Evolutionary conservation across 2,113 vertebrate species (phyloP), one percentile per base, ranked within the genome.

Genomic region (Pangasianodon gigas): DNA sequence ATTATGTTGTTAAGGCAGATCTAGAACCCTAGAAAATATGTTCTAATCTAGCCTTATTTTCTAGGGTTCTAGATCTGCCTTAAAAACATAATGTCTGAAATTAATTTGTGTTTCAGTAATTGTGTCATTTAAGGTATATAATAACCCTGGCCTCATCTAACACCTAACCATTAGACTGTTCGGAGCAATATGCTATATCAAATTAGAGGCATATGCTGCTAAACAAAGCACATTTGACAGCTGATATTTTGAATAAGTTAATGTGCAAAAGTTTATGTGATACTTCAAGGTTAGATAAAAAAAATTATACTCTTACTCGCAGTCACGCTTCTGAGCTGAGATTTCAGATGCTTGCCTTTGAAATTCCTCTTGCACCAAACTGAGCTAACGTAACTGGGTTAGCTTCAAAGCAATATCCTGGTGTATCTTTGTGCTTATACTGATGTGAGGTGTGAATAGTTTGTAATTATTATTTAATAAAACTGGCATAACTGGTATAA

Each of bases 381-480:
- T 80, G 26, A 77, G 41, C 9, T n/a, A 18, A 16, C 16, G 9
- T 81, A 9, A 21, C 21, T 54, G 29, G 29, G 48, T 52, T 81
- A 32, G 16, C 26, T 81, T 19, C n/a, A 81, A 81, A 54, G 6
- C 13, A 32, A 83, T 54, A 7, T 3, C 80, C 26, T n/a, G 6
- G 6, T n/a, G 13, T n/a, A 81, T n/a, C 6, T 32, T 81, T 81
- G 48, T 81, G 24, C 13, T 18, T 58, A 65, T 85, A 29, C 44
- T 67, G 11, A 84, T 29, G 14, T 26, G 29, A 85, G 6, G 19
- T 71, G 46, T n/a, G 19, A 24, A 11, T 21, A 18, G 1, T 32
- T 69, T 85, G 29, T 65, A n/a, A 14, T 71, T 69, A n/a, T 67
- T 85, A 21, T 71, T 37, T 86, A 69, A 37, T 86, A 86, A 86